Base-by-base conservation (phyloP, 2,888 invertebrate species). In the Trichogramma evanescens region DNA sequence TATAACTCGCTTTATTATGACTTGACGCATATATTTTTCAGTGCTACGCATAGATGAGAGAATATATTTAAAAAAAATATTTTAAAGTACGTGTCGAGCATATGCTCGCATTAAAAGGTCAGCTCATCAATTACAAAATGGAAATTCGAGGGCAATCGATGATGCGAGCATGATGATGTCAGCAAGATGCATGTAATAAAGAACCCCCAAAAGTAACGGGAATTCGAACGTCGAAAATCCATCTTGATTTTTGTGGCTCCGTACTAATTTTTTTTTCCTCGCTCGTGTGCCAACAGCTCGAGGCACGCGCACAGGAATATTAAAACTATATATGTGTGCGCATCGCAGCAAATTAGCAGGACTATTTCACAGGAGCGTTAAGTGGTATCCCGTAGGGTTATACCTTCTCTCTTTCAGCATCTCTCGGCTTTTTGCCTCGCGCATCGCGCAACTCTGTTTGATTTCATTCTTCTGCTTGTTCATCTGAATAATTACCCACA, bases 301-400 rank as follows among this genome's bases (percentile, higher is more conserved):
- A 9, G 50, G 26, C 46, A 9, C 13, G 13, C 43, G 50, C 39
- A 48, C 38, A 40, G 44, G 45, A 45, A 45, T 45, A 8, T 45
- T 45, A 8, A n/a, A n/a, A 45, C 9, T 45, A n/a, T 10, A n/a
- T 45, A 9, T 2, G 45, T 10, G n/a, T 10, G 8, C 45, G 66
- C 59, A 67, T 68, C 63, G 63, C 61, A 67, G 66, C 57, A 67
- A 66, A 68, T 68, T 64, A 68, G 68, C 66, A 66, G 66, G 65
- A 68, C 66, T 67, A 69, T 69, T 69, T 64, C 63, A 4, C 62
- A 45, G 62, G 66, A 69, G 70, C 72, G 73, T 74, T 75, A 75
- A 76, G 74, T 74, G 76, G 73, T 72, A 69, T 73, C 76, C 76
- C 72, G 72, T 72, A 67, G 72, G 64, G 72, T 65, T 62, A 66